Conservation (phyloP, 2,888 invertebrate species). For the Onchidella celtica region DNA sequence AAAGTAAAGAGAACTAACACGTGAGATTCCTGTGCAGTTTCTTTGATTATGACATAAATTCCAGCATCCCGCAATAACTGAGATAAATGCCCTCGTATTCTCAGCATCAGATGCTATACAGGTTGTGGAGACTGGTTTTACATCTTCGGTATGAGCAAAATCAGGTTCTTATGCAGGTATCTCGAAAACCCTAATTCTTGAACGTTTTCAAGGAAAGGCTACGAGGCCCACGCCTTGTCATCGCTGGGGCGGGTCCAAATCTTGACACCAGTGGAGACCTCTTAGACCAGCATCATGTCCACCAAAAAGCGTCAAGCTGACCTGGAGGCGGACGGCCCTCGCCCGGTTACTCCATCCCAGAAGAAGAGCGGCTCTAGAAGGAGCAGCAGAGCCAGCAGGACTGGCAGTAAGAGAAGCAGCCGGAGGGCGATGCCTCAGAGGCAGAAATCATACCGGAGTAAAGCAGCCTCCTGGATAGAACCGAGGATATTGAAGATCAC, state of each 20-base stretch:
- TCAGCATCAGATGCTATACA: no score
- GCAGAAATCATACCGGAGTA: constrained; percentile 19
- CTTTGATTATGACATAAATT: no score
- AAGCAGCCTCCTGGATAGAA: constrained; percentile 42
- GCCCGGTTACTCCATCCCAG: neutral
- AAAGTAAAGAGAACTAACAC: no score
- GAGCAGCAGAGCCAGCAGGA: neutral
- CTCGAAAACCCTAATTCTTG: neutral
- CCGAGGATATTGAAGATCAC: constrained; percentile 47
- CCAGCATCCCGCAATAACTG: no score
- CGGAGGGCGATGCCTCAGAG: constrained; percentile 26
- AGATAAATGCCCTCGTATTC: no score
- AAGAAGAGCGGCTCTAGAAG: neutral
- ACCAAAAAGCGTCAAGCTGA: neutral
- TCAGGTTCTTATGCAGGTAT: neutral
- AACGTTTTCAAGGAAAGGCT: neutral
- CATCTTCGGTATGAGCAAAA: neutral
- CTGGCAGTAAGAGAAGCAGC: constrained; percentile 6
- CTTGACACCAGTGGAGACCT: no score
- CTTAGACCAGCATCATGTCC: neutral
- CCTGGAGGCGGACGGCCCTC: neutral
- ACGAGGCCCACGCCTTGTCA: no score
- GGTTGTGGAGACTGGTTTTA: no score
- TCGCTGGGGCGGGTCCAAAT: no score
- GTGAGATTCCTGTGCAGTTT: no score